Evolutionary conservation across 2,888 invertebrate genomes (phyloP).

Genomic region (Agrotis puta): DNA sequence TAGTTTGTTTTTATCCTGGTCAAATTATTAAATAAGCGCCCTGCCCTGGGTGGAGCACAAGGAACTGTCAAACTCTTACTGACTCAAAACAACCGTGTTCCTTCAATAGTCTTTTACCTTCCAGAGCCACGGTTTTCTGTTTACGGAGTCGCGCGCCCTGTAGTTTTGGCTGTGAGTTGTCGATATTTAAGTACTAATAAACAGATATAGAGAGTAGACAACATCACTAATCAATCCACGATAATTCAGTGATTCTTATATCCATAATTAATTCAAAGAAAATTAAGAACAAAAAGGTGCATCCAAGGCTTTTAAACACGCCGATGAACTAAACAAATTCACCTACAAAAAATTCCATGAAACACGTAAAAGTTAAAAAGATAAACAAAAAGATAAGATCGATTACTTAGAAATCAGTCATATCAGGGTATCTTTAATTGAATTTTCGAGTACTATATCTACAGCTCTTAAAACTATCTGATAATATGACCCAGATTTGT

Average conservation of each 20-base stretch:
- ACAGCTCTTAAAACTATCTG: constrained; percentile 55
- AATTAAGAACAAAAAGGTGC: neutral
- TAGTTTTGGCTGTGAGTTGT: neutral
- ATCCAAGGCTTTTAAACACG: neutral
- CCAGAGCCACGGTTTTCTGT: too few species aligned
- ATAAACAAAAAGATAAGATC: constrained; percentile 52
- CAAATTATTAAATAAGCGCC: too few species aligned
- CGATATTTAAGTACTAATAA: too few species aligned
- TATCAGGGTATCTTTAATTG: constrained; percentile 65
- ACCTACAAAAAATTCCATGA: constrained; percentile 22
- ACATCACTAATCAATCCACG: neutral
- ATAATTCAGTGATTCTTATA: neutral
- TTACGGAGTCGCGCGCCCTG: too few species aligned
- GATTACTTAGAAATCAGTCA: constrained; percentile 60
- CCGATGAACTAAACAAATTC: neutral
- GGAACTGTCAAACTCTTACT: too few species aligned
- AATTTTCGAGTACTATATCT: constrained; percentile 61
- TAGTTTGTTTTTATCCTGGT: too few species aligned
- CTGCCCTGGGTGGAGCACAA: too few species aligned
- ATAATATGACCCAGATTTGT: constrained; percentile 65
- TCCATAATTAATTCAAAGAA: neutral
- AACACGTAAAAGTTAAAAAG: constrained; percentile 38
- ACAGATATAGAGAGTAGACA: too few species aligned
- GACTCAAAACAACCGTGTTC: too few species aligned
- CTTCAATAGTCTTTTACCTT: too few species aligned